Percentiles rank a stretch among this genome's conserved stretches.
Conservation (phyloP, 1,140 invertebrate genomes). For the Leucophenga varia region DNA sequence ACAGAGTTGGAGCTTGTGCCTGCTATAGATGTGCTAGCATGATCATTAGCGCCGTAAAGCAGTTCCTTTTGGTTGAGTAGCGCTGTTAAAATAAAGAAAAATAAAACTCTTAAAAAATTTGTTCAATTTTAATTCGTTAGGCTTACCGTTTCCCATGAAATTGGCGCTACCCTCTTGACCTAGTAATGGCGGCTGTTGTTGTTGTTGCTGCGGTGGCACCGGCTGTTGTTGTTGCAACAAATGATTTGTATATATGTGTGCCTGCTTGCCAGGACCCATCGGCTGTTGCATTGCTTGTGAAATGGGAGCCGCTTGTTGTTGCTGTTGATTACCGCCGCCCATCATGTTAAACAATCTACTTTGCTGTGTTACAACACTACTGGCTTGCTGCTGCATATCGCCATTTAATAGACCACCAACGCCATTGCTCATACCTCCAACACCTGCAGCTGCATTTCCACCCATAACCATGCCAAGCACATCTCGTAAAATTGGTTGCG, state of each 20-base stretch:
- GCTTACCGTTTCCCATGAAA: conserved; percentile 42
- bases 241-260: conserved; percentile 10
- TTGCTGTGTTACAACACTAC: conserved; percentile 14
- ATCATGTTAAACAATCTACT: conserved; percentile 41
- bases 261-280: conserved; percentile 2
- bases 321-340: conserved; percentile 4
- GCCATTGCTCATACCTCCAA: conserved; percentile 7
- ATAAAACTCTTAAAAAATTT: background rate
- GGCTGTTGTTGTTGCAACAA: conserved; percentile 3
- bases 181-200: conserved; percentile 17
- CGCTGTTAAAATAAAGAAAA: background rate
- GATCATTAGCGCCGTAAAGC: background rate
- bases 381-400: conserved; percentile 23
- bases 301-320: conserved; percentile 34
- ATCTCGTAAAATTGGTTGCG: conserved; percentile 48
- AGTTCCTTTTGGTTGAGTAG: conserved; percentile 3
- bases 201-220: conserved; percentile 18
- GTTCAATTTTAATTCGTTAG: background rate
- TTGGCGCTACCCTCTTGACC: conserved; percentile 9
- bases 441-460: conserved; percentile 2
- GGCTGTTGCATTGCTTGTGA: conserved; percentile 31
- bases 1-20: conserved; percentile 41
- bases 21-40: background rate
- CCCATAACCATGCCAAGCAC: conserved; percentile 42
- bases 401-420: conserved; percentile 28